These are phyloP conservation scores for Chelon auratus DNA, from an alignment of 2,797 vertebrate genomes.

Conservation along the genomic window DNA sequence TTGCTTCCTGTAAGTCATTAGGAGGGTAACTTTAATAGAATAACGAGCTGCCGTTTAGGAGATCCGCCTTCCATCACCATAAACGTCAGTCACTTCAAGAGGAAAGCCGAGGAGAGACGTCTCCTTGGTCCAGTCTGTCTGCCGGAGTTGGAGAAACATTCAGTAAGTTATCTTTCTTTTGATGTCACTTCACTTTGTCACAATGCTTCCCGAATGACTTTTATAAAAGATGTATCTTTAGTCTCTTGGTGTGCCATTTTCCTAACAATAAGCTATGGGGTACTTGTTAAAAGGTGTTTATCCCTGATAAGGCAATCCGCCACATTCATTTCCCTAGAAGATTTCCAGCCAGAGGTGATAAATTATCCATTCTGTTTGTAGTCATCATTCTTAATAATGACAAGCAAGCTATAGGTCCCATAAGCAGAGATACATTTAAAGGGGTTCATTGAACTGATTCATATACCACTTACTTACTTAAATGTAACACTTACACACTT, in stretches of 20 bases:
- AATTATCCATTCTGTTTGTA: conserved; percentile 40
- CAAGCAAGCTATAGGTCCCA: conserved; percentile 24
- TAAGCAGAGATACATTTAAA: neutral
- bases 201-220: conserved; percentile 17
- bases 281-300: conserved; percentile 66
- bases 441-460: neutral
- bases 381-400: conserved; percentile 31
- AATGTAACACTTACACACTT: neutral
- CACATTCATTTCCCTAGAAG: neutral
- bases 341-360: conserved; percentile 16
- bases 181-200: conserved; percentile 27
- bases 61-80: conserved; percentile 50
- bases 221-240: conserved; percentile 39
- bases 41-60: conserved; percentile 54
- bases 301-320: conserved; percentile 56
- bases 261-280: conserved; percentile 43
- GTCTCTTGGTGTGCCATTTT: conserved; percentile 41
- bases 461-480: neutral
- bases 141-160: conserved; percentile 31
- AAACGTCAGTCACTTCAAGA: conserved; percentile 49
- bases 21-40: conserved; percentile 62
- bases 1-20: conserved; percentile 65
- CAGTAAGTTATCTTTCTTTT: conserved; percentile 49
- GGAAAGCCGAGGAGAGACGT: conserved; percentile 24
- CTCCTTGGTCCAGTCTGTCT: conserved; percentile 10